A percentile compares a stretch with the other conserved stretches of the same genome.
These are phyloP conservation scores for Itoplectis maculator DNA, from an alignment of 2,888 invertebrate genomes.

Conservation along the genomic window DNA sequence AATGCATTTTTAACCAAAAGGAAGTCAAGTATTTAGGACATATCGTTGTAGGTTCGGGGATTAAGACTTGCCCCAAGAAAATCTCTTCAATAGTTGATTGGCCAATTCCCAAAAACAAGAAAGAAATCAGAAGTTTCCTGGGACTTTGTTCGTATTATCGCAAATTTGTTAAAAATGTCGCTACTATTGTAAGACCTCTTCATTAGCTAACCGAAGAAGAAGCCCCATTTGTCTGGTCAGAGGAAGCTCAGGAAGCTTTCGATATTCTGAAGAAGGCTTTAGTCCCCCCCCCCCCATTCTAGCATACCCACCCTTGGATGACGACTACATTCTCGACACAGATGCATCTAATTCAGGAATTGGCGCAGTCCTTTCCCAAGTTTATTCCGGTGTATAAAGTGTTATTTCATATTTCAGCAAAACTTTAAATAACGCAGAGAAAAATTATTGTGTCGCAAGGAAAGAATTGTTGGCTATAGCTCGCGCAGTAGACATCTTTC, in stretches of 20 bases:
- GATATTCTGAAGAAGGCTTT: conserved; percentile 15
- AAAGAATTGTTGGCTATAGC: conserved; percentile 74
- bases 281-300: conserved; percentile 55
- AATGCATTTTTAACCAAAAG: too few relatives aligned
- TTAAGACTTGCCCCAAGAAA: too few relatives aligned
- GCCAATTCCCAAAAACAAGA: too few relatives aligned
- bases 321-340: conserved; percentile 74
- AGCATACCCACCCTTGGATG: conserved; percentile 70
- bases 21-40: too few relatives aligned
- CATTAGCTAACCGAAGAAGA: conserved; percentile 27
- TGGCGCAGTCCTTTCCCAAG: conserved; percentile 76
- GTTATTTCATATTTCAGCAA: conserved; percentile 48
- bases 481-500: conserved; percentile 73
- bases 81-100: too few relatives aligned
- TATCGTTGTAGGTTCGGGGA: too few relatives aligned
- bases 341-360: too few relatives aligned
- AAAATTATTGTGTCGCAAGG: conserved; percentile 71
- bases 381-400: conserved; percentile 29
- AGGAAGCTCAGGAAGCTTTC: conserved; percentile 26
- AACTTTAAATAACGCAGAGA: conserved; percentile 28
- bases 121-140: conserved; percentile 12
- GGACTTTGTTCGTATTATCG: conserved; percentile 33
- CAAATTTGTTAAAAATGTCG: conserved; percentile 24
- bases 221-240: conserved; percentile 17
- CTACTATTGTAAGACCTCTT: conserved; percentile 28